Evolutionary conservation across 2,888 invertebrate species (phyloP).

Genomic region (Tribolium freemani): DNA sequence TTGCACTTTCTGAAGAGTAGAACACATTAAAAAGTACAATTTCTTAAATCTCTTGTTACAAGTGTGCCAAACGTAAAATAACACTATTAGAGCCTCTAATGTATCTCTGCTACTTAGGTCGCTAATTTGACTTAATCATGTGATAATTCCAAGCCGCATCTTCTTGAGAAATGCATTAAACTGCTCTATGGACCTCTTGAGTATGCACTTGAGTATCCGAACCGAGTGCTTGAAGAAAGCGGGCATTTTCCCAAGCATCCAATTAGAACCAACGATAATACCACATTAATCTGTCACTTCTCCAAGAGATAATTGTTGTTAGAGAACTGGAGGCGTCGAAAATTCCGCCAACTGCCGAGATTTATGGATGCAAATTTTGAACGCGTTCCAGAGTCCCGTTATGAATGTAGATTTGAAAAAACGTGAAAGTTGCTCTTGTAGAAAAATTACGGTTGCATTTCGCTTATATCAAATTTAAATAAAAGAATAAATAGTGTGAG

Average conservation of each 20-base stretch:
- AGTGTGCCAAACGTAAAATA: background rate
- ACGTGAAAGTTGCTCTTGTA: background rate
- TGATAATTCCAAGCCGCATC: background rate
- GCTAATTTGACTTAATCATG: background rate
- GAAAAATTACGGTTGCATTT: background rate
- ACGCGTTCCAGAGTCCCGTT: background rate
- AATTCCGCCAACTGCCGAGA: background rate
- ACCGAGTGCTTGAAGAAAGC: background rate
- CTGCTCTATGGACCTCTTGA: background rate
- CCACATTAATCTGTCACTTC: background rate
- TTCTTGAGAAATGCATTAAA: background rate
- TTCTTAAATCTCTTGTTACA: no score
- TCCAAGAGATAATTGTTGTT: background rate
- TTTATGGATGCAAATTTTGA: conserved; percentile 14
- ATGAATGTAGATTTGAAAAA: conserved; percentile 6
- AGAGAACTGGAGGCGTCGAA: background rate
- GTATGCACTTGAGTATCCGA: background rate
- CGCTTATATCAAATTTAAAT: background rate
- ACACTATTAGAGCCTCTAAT: no score
- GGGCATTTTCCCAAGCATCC: background rate
- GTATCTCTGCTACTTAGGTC: background rate
- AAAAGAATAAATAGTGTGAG: background rate
- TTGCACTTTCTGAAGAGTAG: no score
- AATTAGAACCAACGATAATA: background rate
- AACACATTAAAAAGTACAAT: no score